phyloP scores from a whole-genome alignment of 2,797 vertebrate species.

The Peromyscus aztecus region DNA sequence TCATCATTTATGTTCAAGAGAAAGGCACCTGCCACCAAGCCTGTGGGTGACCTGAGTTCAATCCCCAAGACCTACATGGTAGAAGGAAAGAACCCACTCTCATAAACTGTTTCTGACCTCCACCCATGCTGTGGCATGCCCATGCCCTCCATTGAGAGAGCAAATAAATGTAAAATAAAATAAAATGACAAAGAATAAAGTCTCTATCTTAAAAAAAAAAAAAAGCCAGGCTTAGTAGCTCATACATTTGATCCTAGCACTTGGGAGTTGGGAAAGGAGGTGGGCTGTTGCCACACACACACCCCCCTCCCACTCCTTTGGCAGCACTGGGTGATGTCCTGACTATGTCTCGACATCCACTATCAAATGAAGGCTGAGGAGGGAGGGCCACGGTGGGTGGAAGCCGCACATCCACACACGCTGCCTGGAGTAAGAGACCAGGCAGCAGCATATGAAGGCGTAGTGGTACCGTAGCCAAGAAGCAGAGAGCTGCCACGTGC shows the following conservation, averaged over 20 bases:
- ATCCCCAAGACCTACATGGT: neutral
- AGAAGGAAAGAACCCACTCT: no score
- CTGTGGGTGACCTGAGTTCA: neutral
- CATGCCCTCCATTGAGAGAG: neutral
- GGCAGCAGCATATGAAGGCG: neutral
- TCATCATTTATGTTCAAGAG: neutral
- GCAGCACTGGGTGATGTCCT: neutral
- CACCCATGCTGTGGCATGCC: neutral
- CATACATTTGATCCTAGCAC: neutral
- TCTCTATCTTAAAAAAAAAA: neutral
- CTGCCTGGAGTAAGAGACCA: neutral
- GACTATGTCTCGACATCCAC: neutral
- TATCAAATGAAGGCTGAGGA: neutral
- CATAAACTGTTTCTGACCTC: neutral
- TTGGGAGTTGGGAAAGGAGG: neutral
- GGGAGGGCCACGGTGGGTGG: rapidly evolving
- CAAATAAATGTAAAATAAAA: neutral
- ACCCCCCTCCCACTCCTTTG: neutral
- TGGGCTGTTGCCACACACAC: neutral
- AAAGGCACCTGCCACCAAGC: neutral
- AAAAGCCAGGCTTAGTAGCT: neutral
- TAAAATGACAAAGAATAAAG: neutral
- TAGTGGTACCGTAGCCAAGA: rapidly evolving
- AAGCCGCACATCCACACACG: rapidly evolving
- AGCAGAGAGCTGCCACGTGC: neutral